phyloP scores from a whole-genome alignment of 2,113 vertebrate species.

The Sminthopsis crassicaudata region DNA sequence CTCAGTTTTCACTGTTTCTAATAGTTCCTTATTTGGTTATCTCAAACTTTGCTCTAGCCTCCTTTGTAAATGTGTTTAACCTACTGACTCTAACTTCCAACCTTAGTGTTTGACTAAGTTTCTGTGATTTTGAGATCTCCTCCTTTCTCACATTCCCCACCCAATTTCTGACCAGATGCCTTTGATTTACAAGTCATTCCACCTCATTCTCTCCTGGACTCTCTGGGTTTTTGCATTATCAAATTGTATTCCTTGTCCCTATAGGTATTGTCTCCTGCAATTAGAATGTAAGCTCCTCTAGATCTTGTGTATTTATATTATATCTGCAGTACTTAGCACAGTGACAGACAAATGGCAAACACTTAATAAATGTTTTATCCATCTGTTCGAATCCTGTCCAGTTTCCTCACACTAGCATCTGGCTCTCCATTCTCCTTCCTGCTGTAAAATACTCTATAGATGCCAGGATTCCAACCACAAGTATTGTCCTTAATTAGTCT shows the following conservation, averaged over 20 bases:
- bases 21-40: background rate
- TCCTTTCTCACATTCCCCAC: background rate
- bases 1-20: background rate
- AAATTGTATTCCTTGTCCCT: background rate
- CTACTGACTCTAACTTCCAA: background rate
- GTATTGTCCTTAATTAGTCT: background rate
- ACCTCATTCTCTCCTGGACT: background rate
- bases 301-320: background rate
- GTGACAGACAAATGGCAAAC: background rate
- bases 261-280: background rate
- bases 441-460: background rate
- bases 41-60: background rate
- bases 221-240: background rate
- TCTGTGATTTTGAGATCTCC: background rate
- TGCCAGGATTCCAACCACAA: background rate
- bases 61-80: background rate
- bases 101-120: background rate
- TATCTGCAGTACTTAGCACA: background rate
- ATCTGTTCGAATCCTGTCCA: background rate
- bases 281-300: background rate
- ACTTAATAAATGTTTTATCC: background rate
- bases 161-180: background rate
- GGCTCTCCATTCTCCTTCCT: background rate
- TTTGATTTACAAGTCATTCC: background rate
- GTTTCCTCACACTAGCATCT: background rate